phyloP scores from a whole-genome alignment of 1,140 invertebrate genomes.

The Listronotus oregonensis region DNA sequence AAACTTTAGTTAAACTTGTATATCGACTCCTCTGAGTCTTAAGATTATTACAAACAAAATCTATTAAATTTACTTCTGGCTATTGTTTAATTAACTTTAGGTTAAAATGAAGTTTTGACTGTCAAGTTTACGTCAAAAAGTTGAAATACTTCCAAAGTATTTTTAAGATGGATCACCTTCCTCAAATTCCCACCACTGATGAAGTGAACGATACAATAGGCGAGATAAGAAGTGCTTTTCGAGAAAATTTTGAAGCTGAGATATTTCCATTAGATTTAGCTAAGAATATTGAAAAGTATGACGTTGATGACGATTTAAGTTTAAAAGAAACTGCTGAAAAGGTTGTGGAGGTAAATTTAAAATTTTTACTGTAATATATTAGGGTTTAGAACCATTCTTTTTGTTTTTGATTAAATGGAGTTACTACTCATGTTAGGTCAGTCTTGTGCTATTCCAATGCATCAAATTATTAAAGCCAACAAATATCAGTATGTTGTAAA shows the following conservation, averaged over 20 bases:
- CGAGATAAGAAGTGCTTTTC: slow-evolving; percentile 39
- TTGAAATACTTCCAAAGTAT: neutral
- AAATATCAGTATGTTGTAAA: too few species aligned
- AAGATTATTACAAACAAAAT: too few species aligned
- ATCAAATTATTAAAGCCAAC: too few species aligned
- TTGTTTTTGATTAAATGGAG: neutral
- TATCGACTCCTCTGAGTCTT: too few species aligned
- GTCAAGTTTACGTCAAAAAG: neutral
- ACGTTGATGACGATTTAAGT: slow-evolving; percentile 25
- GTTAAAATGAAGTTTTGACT: neutral
- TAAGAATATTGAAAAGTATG: slow-evolving; percentile 30
- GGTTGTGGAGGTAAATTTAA: slow-evolving; percentile 17
- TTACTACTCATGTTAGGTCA: too few species aligned
- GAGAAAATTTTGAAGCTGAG: slow-evolving; percentile 33
- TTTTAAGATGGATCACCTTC: slow-evolving; percentile 35
- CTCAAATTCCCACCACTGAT: slow-evolving; percentile 29
- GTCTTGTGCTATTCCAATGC: too few species aligned
- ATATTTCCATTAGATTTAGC: slow-evolving; percentile 37
- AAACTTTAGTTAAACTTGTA: too few species aligned
- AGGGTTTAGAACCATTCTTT: neutral
- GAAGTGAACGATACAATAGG: slow-evolving; percentile 27
- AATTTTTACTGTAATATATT: neutral
- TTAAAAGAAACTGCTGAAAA: slow-evolving; percentile 29
- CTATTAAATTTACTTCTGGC: too few species aligned
- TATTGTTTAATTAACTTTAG: too few species aligned